phyloP scores from a whole-genome alignment of 2,113 vertebrate genomes.

The Chlamydotis undulata region DNA sequence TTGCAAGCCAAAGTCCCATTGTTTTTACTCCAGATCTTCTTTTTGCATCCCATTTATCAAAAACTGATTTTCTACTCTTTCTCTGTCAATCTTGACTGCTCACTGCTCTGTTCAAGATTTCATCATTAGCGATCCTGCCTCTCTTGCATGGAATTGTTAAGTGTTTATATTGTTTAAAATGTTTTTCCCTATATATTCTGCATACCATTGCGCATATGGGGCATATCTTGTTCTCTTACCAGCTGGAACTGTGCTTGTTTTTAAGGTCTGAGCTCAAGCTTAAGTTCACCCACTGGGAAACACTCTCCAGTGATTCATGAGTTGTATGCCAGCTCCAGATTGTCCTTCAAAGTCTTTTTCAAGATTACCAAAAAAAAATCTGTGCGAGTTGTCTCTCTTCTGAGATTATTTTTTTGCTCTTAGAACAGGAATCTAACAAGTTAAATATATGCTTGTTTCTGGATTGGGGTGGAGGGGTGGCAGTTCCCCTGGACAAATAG shows the following conservation, averaged over 20 bases:
- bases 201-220: background rate
- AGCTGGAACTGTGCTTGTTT: background rate
- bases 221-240: background rate
- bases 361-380: background rate
- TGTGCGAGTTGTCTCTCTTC: background rate
- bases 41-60: background rate
- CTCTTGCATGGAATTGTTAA: background rate
- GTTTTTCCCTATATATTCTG: background rate
- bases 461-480: background rate
- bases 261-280: background rate
- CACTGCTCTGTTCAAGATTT: background rate
- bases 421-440: background rate
- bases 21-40: background rate
- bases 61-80: background rate
- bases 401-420: background rate
- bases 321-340: background rate
- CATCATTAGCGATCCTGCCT: background rate
- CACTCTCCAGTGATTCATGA: background rate
- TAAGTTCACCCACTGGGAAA: background rate
- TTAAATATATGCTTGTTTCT: background rate
- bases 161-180: background rate
- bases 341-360: background rate
- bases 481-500: background rate
- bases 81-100: background rate
- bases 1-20: background rate